Evolutionary conservation across 2,113 vertebrate species (phyloP).

Genomic region (Buteo buteo): DNA sequence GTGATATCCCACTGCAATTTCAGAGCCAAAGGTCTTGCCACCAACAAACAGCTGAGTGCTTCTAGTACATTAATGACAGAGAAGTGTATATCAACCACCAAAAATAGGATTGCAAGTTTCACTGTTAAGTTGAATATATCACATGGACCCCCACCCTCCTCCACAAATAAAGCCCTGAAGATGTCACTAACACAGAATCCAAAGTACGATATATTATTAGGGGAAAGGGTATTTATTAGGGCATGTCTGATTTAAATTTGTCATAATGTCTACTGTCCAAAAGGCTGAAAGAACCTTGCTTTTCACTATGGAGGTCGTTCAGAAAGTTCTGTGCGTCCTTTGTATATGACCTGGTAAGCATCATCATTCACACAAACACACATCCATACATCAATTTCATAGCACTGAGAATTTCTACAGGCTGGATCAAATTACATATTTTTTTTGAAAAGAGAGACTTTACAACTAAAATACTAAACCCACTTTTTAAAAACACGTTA

Average conservation of each 20-base stretch:
- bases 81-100: constrained; percentile 23
- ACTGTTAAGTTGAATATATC: background rate
- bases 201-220: background rate
- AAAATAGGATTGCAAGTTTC: background rate
- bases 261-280: background rate
- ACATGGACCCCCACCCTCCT: rapidly evolving
- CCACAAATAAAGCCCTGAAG: background rate
- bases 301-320: background rate
- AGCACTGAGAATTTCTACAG: background rate
- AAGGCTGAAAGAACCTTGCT: background rate
- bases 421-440: background rate
- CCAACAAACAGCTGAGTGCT: constrained; percentile 26
- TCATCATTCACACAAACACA: background rate
- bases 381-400: background rate
- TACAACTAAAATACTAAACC: background rate
- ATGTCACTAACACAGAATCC: background rate
- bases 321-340: background rate
- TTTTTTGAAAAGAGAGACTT: background rate
- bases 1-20: constrained; percentile 55
- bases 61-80: constrained; percentile 11
- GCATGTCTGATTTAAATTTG: background rate
- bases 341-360: background rate
- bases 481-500: background rate
- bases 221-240: background rate
- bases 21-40: constrained; percentile 42